phyloP scores from a whole-genome alignment of 2,888 invertebrate species.

The Hirtodrosophila histrioides region DNA sequence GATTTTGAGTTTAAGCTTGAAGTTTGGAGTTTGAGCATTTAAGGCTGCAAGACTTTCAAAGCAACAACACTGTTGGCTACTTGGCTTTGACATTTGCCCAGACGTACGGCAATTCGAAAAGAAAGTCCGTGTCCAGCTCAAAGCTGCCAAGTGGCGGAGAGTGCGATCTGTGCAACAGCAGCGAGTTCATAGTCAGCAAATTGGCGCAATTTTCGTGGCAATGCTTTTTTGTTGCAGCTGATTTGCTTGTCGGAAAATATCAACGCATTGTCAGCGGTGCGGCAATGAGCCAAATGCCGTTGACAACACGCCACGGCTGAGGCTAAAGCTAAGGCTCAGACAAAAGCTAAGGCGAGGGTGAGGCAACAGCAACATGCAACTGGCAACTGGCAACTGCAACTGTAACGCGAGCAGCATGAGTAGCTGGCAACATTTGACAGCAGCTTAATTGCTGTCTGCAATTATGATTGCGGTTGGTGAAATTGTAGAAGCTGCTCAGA shows the following conservation, averaged over 20 bases:
- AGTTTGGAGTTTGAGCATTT: conserved; percentile 28
- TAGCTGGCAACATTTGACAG: conserved; percentile 71
- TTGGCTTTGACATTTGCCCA: conserved; percentile 56
- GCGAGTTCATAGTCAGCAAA: conserved; percentile 54
- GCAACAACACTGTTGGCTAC: conserved; percentile 28
- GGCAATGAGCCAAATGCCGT: conserved; percentile 53
- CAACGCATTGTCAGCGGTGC: conserved; percentile 76
- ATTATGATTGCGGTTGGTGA: conserved; percentile 72
- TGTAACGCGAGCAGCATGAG: conserved; percentile 73
- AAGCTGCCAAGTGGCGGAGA: conserved; percentile 21
- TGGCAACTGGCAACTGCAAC: conserved; percentile 64
- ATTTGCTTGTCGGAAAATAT: conserved; percentile 80
- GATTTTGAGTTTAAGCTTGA: conserved; percentile 19
- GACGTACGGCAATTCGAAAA: conserved; percentile 48
- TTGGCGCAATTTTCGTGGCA: conserved; percentile 66
- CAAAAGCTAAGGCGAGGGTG: conserved; percentile 29
- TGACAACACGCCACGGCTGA: conserved; percentile 59
- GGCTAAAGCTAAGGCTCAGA: neutral
- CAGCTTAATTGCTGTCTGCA: conserved; percentile 77
- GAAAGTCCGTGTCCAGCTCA: conserved; percentile 71
- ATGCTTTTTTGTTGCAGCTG: conserved; percentile 50
- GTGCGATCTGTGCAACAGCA: conserved; percentile 15
- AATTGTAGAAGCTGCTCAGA: conserved; percentile 61
- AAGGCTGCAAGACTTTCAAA: conserved; percentile 34
- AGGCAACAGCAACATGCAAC: conserved; percentile 45